A percentile compares a stretch with the other conserved stretches of the same genome.
Conservation (phyloP, 2,113 vertebrate genomes). For the Baryphthengus martii region DNA sequence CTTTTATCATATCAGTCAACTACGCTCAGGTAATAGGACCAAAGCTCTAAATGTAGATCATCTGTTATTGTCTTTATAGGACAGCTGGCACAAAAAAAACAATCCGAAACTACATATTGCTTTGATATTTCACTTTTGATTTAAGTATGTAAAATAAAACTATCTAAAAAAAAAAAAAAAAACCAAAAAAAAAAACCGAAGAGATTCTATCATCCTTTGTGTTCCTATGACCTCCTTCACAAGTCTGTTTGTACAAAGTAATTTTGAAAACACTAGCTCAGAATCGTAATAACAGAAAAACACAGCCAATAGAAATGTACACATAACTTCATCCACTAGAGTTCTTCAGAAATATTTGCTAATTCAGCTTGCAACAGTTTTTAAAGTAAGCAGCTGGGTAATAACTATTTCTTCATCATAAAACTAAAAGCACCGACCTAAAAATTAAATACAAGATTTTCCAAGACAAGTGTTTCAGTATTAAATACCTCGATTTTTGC, state of each 20-base stretch:
- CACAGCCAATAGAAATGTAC: not conserved
- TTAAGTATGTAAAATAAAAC: no score
- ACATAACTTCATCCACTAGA: not conserved
- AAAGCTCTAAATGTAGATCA: not conserved
- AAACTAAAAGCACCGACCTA: not conserved
- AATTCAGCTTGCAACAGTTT: not conserved
- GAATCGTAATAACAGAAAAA: not conserved
- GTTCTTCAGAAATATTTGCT: not conserved
- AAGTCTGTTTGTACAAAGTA: not conserved
- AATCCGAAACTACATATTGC: not conserved
- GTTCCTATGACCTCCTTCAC: not conserved
- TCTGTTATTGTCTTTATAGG: not conserved
- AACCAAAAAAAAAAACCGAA: no score
- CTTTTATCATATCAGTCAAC: not conserved
- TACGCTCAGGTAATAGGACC: not conserved
- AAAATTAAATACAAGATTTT: not conserved
- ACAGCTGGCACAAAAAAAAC: not conserved
- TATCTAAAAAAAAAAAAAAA: not conserved
- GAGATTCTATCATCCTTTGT: not conserved
- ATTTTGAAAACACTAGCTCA: not conserved
- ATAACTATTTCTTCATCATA: not conserved
- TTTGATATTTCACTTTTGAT: not conserved
- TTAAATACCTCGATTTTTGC: not conserved
- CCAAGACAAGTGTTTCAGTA: not conserved
- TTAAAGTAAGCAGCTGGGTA: not conserved